Evolutionary conservation across 1,140 invertebrate genomes (phyloP).

Genomic region (Eriocheir sinensis): DNA sequence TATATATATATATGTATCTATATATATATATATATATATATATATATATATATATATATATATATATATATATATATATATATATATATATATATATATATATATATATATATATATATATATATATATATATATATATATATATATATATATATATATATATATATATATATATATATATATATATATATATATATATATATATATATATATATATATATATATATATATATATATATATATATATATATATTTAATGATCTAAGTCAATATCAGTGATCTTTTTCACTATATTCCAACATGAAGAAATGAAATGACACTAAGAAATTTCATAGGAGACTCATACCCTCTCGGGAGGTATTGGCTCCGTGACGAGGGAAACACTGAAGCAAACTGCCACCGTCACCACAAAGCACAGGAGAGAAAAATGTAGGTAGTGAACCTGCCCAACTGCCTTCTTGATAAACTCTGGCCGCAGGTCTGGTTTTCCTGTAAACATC

Average conservation of each 20-base stretch:
- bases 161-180: slow-evolving; percentile 3
- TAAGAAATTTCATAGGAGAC: too few relatives aligned
- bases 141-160: slow-evolving; percentile 28
- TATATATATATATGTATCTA: too few relatives aligned
- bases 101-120: slow-evolving; percentile 53
- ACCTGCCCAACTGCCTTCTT: slow-evolving; percentile 81
- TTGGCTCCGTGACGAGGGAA: slow-evolving; percentile 82
- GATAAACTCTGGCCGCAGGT: slow-evolving; percentile 81
- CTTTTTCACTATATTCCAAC: slow-evolving; percentile 2
- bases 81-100: slow-evolving; percentile 53
- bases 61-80: slow-evolving; percentile 53
- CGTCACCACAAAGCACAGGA: slow-evolving; percentile 82
- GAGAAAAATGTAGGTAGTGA: slow-evolving; percentile 84
- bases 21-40: too few relatives aligned
- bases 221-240: slow-evolving; percentile 51
- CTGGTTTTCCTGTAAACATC: slow-evolving; percentile 69
- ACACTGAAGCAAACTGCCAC: slow-evolving; percentile 81
- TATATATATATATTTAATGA: slow-evolving; percentile 52
- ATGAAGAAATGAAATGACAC: too few relatives aligned
- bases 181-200: slow-evolving; percentile 50
- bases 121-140: slow-evolving; percentile 50
- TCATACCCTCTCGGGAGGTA: slow-evolving; percentile 79
- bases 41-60: slow-evolving; percentile 46
- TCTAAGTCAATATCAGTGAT: not conserved
- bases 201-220: slow-evolving; percentile 56